Evolutionary conservation across 92 coral and sea anemone species (phyloP), one percentile per base, ranked within the genome.

Genomic region (Hydrozoanthus gracilis): DNA sequence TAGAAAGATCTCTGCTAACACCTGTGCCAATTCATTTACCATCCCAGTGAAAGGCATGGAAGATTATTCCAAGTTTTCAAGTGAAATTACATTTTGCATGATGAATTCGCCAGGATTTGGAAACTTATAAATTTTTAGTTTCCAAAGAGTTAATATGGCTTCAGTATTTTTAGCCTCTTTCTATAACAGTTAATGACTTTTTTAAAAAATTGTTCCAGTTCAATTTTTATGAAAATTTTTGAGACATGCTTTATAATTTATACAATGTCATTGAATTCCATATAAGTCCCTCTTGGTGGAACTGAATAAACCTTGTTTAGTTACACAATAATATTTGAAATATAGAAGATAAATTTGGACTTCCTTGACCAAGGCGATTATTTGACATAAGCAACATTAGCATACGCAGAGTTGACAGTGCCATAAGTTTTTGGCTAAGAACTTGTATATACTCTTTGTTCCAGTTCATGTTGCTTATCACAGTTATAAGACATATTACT

Each of bases 1-100:
- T 27, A 77, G 89, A 77, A 89, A 89, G 79, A 62, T 86, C 35
- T 72, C 48, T 84, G 82, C 84, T 13, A 90, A 76, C 78, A 82
- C 88, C 17, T 90, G 88, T 87, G 82, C 93, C 51, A 90, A 87
- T 82, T 68, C 67, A 60, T 88, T 90, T 9, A 90, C 90, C 75
- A 52, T 90, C 17, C 90, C 93, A 71, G 88, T 82, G 56, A 76
- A 77, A 72, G 77, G 86, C 56, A 67, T 90, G 83, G 17, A 44
- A 44, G 88, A 87, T 54, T 74, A 76, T 76, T 60, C 82, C 35
- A 86, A 62, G 14, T 82, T 87, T 82, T 87, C 90, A 12, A 84
- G 76, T 20, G 93, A 90, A 61, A 80, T 90, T 46, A 80, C 93
- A 8, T 87, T 90, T 82, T 87, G 90, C 75, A 73, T 87, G 76